Percentiles rank a stretch among this genome's conserved stretches.
phyloP scores from a whole-genome alignment of 2,888 invertebrate species.

The Xestobium rufovillosum region DNA sequence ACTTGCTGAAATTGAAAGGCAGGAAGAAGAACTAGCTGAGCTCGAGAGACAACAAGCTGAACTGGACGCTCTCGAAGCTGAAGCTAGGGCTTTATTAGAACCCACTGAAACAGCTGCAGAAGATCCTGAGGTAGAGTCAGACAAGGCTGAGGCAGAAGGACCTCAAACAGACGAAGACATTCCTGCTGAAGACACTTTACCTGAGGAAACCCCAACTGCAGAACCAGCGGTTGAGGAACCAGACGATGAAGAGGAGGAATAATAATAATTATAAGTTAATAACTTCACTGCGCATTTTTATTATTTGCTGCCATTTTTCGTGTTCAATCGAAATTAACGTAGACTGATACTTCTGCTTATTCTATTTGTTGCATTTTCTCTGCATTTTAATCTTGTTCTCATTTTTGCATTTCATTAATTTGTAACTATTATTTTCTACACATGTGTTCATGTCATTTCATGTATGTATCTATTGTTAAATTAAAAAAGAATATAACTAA shows the following conservation, averaged over 20 bases:
- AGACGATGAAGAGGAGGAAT: constrained; percentile 16
- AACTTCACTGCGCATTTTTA: neutral
- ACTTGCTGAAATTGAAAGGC: constrained; percentile 39
- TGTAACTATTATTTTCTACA: too few relatives aligned
- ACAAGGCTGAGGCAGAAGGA: constrained; percentile 26
- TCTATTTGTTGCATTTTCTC: too few relatives aligned
- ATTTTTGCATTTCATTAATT: too few relatives aligned
- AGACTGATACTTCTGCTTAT: too few relatives aligned
- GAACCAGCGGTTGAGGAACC: constrained; percentile 13
- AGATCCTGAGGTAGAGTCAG: constrained; percentile 20
- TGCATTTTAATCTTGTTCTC: too few relatives aligned
- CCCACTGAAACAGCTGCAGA: constrained; percentile 27
- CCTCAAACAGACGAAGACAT: constrained; percentile 30
- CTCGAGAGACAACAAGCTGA: constrained; percentile 32
- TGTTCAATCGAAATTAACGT: too few relatives aligned
- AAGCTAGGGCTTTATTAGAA: constrained; percentile 28
- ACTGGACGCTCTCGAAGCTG: constrained; percentile 32
- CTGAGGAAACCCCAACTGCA: constrained; percentile 11
- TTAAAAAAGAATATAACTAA: too few relatives aligned
- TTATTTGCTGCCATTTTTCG: too few relatives aligned
- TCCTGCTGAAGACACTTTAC: constrained; percentile 25
- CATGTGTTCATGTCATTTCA: too few relatives aligned
- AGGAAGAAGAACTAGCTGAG: constrained; percentile 49
- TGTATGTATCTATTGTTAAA: too few relatives aligned
- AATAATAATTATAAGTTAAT: constrained; percentile 4